Base-by-base conservation (phyloP, 2,888 invertebrate species). In the Trissonchulus latispiculum region DNA sequence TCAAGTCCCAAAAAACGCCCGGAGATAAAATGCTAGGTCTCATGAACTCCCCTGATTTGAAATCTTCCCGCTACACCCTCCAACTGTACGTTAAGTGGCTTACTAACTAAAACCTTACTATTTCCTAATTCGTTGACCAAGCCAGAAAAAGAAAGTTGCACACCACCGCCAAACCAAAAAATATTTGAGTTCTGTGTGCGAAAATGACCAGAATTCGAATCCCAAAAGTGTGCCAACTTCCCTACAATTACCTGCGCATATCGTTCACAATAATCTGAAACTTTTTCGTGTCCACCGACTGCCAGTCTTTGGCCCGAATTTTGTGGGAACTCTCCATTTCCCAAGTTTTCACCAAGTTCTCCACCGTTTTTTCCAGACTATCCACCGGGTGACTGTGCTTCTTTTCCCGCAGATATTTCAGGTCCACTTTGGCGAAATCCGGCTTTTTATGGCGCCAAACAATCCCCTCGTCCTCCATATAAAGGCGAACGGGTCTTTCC, bases 331-430 rank as follows among this genome's bases (percentile, higher is more conserved):
- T 77, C 74, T 83, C 83, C 80, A 81, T 80, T 75, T 83, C 83
- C 83, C 83, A 83, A 15, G 81, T 81, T 76, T 83, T 83, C 1
- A 83, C 80, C 31, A 83, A 72, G 73, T 82, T 81, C 73, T 82
- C 82, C 1, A 83, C 81, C 2, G 79, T 61, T 73, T 80, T 80
- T 73, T 81, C 83, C 66, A 83, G 73, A 1, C 81, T 82, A 1
- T 78, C 81, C 1, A 73, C 75, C 33, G 67, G 32, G 72, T 82
- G 83, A 28, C 72, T 71, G 36, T 67, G 76, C 1, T 75, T 77
- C 72, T 76, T 78, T 70, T 78, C 80, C 66, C 76, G 73, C 66
- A 80, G 61, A 75, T 79, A 83, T 36, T 77, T 75, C 8, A 72
- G 48, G 72, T 83, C 78, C 2, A 80, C 80, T 2, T 73, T n/a